Evolutionary conservation across 2,888 invertebrate species (phyloP).

Genomic region (Dolichopus griseipennis): DNA sequence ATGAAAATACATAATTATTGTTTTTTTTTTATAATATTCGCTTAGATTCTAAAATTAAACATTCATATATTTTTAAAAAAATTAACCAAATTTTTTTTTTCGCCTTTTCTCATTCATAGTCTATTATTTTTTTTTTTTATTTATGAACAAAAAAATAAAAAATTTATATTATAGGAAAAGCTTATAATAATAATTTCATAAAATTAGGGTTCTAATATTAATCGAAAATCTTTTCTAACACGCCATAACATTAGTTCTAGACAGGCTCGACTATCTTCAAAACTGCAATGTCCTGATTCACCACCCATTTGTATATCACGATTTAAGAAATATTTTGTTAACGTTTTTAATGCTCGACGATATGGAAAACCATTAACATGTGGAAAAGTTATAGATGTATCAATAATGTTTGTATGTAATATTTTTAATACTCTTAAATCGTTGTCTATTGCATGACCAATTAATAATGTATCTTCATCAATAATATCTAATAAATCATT

Average conservation of each 20-base stretch:
- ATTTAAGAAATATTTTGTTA: conserved; percentile 63
- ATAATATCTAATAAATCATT: conserved; percentile 73
- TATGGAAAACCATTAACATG: conserved; percentile 76
- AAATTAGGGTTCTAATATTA: conserved; percentile 17
- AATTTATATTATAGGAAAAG: background rate
- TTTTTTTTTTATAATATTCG: conserved; percentile 9
- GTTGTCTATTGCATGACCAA: conserved; percentile 93
- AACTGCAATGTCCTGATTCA: conserved; percentile 72
- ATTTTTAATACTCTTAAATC: conserved; percentile 81
- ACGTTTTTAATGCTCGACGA: conserved; percentile 69
- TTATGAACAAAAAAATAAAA: background rate
- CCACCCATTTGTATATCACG: conserved; percentile 70
- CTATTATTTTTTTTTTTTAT: no score
- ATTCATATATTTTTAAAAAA: conserved; percentile 12
- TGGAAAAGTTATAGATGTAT: conserved; percentile 83
- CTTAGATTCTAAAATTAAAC: conserved; percentile 13
- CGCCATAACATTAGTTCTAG: conserved; percentile 81
- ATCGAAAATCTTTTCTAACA: conserved; percentile 49
- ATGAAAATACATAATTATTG: conserved; percentile 5
- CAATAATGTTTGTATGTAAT: conserved; percentile 74
- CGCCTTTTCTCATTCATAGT: no score
- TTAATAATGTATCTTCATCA: conserved; percentile 73
- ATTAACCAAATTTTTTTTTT: no score
- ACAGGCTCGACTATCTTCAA: conserved; percentile 85
- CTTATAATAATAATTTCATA: background rate